These are phyloP conservation scores for Apamea monoglypha DNA, from an alignment of 2,888 invertebrate species.

Conservation along the genomic window DNA sequence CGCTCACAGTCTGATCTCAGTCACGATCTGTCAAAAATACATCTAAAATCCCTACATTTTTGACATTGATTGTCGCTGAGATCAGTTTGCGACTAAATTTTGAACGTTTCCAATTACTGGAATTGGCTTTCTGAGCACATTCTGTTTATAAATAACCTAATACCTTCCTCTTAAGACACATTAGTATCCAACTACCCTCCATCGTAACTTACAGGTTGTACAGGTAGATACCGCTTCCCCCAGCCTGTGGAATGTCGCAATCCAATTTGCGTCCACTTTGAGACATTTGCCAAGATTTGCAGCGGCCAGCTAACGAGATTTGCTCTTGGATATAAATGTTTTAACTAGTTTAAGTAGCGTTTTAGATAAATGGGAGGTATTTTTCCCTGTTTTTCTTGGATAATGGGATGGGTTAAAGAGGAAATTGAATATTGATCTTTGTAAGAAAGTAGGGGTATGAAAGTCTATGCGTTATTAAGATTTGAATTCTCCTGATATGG, in stretches of 20 bases:
- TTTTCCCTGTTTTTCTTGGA: not conserved
- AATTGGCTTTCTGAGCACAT: not conserved
- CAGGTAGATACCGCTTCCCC: constrained; percentile 4
- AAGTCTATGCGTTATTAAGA: not conserved
- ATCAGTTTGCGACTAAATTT: no score
- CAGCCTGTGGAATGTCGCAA: constrained; percentile 39
- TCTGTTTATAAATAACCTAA: not conserved
- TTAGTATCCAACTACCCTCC: constrained; percentile 18
- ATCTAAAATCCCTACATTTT: no score
- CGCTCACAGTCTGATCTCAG: no score
- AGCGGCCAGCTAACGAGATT: constrained; percentile 40
- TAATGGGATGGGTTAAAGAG: not conserved
- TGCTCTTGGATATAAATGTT: constrained; percentile 40
- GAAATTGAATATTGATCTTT: constrained; percentile 10
- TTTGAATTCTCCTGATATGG: not conserved
- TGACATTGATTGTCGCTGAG: no score
- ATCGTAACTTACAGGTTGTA: constrained; percentile 15
- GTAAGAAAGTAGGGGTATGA: not conserved
- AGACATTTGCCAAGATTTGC: constrained; percentile 55
- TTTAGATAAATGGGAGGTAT: constrained; percentile 12
- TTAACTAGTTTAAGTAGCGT: constrained; percentile 31
- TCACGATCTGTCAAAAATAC: no score
- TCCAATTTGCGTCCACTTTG: constrained; percentile 62
- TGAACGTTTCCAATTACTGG: no score
- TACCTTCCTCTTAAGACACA: not conserved